Base-by-base conservation (phyloP, 2,888 invertebrate genomes). In the Auanema freiburgensis region DNA sequence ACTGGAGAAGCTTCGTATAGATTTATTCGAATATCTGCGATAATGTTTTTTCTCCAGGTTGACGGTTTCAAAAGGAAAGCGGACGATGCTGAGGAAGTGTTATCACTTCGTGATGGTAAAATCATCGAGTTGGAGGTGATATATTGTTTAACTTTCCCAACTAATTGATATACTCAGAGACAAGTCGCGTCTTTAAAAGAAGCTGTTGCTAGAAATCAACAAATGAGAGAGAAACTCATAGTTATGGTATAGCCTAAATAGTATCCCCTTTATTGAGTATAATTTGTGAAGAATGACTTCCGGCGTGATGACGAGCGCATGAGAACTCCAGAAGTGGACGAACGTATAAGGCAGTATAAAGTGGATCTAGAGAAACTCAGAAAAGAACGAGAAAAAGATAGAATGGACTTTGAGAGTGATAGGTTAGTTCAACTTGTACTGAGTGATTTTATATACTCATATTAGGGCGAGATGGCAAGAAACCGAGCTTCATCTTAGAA, bases 51-150 rank as follows among this genome's bases (percentile, higher is more conserved):
- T 41, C 14, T 55, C 16, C 18, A 64, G 64, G 14, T 43, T 21
- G 64, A 64, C 44, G n/a, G 25, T 18, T 16, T 40, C 0, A 43
- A 24, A 10, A 49, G 67, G 4, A 40, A 56, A 23, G 67, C 61
- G 12, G 67, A 67, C 18, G 64, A 67, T 25, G 49, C 60, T 18
- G 55, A 57, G 14, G 61, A 33, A 44, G 44, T 46, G 43, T 8
- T 49, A 24, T 18, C 18, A 5, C 24, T 64, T 23, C 43, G 46
- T 14, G 58, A 57, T 43, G 33, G 41, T n/a, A 43, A 55, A 18
- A 53, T 64, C 10, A 16, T n/a, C 24, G 43, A 33, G 12, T 25
- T 64, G 18, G 18, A 46, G 50, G 64, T 50, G 53, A n/a, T n/a
- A 4, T 52, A 18, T 46, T 16, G 21, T 46, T n/a, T 46, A 21